Conservation (phyloP, 2,888 invertebrate species). For the Ariolimax columbianus region DNA sequence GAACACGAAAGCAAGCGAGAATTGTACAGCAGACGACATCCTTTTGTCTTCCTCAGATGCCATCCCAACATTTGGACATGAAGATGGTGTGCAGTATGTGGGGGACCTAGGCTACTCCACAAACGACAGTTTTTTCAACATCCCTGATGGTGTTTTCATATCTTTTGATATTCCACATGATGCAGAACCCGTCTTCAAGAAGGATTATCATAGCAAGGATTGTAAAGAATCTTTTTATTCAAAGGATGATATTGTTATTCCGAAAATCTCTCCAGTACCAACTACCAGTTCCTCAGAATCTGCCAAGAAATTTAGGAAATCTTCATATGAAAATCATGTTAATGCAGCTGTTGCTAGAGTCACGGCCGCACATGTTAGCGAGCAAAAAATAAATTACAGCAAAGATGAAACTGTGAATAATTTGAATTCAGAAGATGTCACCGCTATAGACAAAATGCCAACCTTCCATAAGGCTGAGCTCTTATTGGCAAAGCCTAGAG, state of each 20-base stretch:
- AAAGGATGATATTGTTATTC: slow-evolving; percentile 33
- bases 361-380: not conserved
- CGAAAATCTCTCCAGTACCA: slow-evolving; percentile 31
- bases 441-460: not conserved
- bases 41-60: not conserved
- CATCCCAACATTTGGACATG: not conserved
- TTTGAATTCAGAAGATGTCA: not conserved
- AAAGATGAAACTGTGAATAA: not conserved
- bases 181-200: not conserved
- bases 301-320: not conserved
- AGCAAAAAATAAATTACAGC: not conserved
- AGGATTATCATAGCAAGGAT: not conserved
- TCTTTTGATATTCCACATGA: not conserved
- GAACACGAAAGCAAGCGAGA: not conserved
- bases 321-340: not conserved
- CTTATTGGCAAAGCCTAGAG: too few species aligned
- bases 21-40: not conserved
- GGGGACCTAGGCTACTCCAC: not conserved
- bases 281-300: not conserved
- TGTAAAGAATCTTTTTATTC: not conserved
- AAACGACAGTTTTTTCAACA: not conserved
- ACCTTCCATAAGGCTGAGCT: not conserved
- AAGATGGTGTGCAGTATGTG: not conserved
- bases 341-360: not conserved
- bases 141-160: slow-evolving; percentile 23